A percentile compares a stretch with the other conserved stretches of the same genome.
Conservation (phyloP, 2,113 vertebrate species). For the Macaca nemestrina region DNA sequence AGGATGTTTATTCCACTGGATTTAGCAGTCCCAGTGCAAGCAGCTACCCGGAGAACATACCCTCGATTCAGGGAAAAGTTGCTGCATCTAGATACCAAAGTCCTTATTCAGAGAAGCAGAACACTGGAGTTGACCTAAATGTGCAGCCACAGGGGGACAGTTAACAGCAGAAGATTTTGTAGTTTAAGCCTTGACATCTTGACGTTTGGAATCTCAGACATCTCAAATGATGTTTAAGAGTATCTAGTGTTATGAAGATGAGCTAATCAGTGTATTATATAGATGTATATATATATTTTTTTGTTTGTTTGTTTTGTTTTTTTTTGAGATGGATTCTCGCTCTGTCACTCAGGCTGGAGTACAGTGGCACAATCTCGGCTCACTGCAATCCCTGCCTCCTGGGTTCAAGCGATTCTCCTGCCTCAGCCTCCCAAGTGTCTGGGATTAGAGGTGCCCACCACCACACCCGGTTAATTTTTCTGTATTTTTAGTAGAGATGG, state of each 20-base stretch:
- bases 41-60: not conserved
- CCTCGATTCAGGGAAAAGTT: not conserved
- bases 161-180: rapidly evolving
- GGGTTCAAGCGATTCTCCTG: too few species aligned
- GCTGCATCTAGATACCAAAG: not conserved
- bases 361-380: too few species aligned
- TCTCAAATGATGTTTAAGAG: not conserved
- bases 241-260: not conserved
- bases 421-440: too few species aligned
- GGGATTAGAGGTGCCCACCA: too few species aligned
- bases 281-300: rapidly evolving
- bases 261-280: not conserved
- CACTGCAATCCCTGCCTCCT: too few species aligned
- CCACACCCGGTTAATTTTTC: too few species aligned
- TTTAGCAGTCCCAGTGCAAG: not conserved
- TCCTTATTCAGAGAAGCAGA: not conserved
- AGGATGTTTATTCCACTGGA: not conserved
- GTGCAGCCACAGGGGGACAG: rapidly evolving
- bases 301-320: too few species aligned
- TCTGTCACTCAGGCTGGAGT: too few species aligned
- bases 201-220: not conserved
- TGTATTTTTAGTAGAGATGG: too few species aligned
- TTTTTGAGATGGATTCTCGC: too few species aligned
- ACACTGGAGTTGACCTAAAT: not conserved
- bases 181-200: not conserved